Evolutionary conservation across 2,888 invertebrate species (phyloP).

Genomic region (Tetrapedia diversipes): DNA sequence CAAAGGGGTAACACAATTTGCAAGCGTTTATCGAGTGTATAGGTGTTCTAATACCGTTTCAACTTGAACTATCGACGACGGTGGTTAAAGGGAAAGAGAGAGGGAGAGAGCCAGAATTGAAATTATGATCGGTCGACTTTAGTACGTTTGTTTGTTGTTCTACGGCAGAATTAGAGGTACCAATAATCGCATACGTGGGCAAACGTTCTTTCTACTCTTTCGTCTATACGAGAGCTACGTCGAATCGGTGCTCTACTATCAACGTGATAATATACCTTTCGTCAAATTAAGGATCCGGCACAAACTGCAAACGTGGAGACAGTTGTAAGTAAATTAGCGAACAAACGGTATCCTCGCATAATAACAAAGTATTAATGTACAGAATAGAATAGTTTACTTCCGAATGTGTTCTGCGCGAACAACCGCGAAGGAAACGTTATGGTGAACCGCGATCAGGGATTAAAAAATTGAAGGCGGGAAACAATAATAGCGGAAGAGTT

Average conservation of each 20-base stretch:
- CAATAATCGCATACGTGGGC: conserved; percentile 43
- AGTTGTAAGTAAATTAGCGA: conserved; percentile 68
- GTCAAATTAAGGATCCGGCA: conserved; percentile 69
- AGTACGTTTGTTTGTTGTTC: conserved; percentile 28
- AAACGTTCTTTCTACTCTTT: conserved; percentile 58
- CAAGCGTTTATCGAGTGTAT: not conserved
- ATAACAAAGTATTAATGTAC: not conserved
- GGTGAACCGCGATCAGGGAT: not conserved
- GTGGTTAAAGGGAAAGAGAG: conserved; percentile 3
- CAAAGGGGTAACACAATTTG: not conserved
- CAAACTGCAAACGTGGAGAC: conserved; percentile 75
- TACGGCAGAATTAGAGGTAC: conserved; percentile 31
- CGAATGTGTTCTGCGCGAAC: not conserved
- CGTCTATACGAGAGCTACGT: conserved; percentile 58
- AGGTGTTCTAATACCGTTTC: no score
- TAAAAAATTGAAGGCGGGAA: not conserved
- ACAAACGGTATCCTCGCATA: conserved; percentile 5
- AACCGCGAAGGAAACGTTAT: not conserved
- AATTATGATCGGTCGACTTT: conserved; percentile 31
- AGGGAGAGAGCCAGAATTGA: conserved; percentile 42
- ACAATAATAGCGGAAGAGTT: not conserved
- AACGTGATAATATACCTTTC: conserved; percentile 72
- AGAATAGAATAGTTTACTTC: no score
- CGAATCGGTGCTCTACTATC: conserved; percentile 64
- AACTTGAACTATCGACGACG: not conserved